Evolutionary conservation across 1,140 invertebrate genomes (phyloP).

Genomic region (Plectrocnemia conspersa): DNA sequence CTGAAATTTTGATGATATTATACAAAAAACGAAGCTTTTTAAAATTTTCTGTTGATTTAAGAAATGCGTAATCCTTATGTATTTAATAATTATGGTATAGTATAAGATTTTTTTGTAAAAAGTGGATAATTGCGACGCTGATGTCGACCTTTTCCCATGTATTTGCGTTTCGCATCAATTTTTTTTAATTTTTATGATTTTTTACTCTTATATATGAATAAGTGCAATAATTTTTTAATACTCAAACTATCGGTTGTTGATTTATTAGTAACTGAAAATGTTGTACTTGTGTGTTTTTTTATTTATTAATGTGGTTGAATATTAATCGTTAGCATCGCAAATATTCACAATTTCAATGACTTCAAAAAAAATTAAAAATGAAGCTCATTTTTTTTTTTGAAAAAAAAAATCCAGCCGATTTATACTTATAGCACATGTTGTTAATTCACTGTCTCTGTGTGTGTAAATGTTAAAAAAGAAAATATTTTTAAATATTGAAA

Average conservation of each 20-base stretch:
- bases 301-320: no score
- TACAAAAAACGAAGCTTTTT: slow-evolving; percentile 1
- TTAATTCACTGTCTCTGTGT: slow-evolving; percentile 28
- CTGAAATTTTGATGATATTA: slow-evolving; percentile 7
- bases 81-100: no score
- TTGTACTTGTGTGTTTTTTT: neutral
- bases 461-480: slow-evolving; percentile 31
- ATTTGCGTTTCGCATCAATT: neutral
- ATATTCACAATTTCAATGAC: slow-evolving; percentile 29
- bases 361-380: slow-evolving; percentile 2
- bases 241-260: no score
- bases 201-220: no score
- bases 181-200: neutral
- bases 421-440: slow-evolving; percentile 25
- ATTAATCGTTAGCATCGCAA: slow-evolving; percentile 34
- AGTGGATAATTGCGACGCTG: slow-evolving; percentile 34
- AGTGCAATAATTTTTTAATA: no score
- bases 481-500: slow-evolving; percentile 25
- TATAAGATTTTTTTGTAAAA: slow-evolving; percentile 24
- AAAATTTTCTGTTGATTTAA: neutral
- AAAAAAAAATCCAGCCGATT: slow-evolving; percentile 9
- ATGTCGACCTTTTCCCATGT: slow-evolving; percentile 19
- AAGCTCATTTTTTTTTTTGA: slow-evolving; percentile 1
- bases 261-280: no score
- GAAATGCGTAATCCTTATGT: slow-evolving; percentile 11